A percentile compares a stretch with the other conserved stretches of the same genome.
Evolutionary conservation across 2,797 vertebrate genomes (phyloP).

Genomic region (Limosa lapponica): DNA sequence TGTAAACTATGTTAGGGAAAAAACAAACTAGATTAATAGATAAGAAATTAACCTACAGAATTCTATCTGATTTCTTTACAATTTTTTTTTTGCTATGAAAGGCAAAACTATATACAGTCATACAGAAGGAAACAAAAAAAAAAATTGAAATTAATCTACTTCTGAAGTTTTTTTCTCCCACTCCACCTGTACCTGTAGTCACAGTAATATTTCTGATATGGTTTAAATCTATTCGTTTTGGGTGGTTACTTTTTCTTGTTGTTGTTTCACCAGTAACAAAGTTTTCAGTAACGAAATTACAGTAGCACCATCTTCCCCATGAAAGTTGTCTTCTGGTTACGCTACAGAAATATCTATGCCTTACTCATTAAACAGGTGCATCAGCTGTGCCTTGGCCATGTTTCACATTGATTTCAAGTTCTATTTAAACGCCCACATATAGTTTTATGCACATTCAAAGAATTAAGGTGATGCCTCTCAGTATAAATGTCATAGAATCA

Average conservation of each 20-base stretch:
- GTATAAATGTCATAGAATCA: not conserved
- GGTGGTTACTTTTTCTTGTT: not conserved
- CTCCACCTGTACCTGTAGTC: not conserved
- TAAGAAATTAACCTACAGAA: not conserved
- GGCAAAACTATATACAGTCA: not conserved
- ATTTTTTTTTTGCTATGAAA: not conserved
- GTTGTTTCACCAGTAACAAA: not conserved
- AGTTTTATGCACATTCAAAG: not conserved
- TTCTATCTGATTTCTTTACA: not conserved
- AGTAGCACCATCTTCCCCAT: not conserved
- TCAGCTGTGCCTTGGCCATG: not conserved
- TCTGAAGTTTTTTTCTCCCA: not conserved
- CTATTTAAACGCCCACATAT: fast-evolving
- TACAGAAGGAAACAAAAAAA: not conserved
- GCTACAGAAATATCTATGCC: not conserved
- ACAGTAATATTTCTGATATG: not conserved
- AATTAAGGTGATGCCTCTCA: not conserved
- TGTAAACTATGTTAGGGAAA: not conserved
- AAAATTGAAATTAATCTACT: not conserved
- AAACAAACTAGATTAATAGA: not conserved
- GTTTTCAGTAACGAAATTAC: not conserved
- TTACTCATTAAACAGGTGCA: not conserved
- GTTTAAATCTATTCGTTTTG: not conserved
- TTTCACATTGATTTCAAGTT: not conserved
- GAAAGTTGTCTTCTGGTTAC: not conserved